Percentiles rank a stretch among this genome's conserved stretches.
Conservation (phyloP, 2,888 invertebrate species). For the Auanema sp. region DNA sequence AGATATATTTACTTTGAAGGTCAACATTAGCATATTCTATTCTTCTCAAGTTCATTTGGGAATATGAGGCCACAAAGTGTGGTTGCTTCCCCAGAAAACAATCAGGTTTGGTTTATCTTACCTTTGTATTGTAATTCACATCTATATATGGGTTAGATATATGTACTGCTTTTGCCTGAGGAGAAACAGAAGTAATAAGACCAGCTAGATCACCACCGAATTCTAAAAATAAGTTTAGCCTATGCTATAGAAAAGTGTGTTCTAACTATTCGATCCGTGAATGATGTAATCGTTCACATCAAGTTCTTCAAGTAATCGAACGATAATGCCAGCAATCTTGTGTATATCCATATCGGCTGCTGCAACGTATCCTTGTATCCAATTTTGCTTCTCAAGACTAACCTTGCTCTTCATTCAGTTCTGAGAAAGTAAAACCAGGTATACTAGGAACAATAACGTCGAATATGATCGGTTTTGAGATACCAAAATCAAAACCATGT, state of each 20-base stretch:
- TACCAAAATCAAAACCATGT: constrained; percentile 53
- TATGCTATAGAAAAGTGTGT: not conserved
- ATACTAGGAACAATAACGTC: constrained; percentile 52
- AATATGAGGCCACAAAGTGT: too few species aligned
- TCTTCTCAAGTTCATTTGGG: too few species aligned
- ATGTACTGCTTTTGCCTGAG: constrained; percentile 39
- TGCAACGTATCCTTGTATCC: too few species aligned
- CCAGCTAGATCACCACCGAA: constrained; percentile 43
- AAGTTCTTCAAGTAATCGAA: constrained; percentile 23
- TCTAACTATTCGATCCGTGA: constrained; percentile 34
- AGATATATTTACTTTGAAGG: too few species aligned
- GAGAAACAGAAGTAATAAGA: constrained; percentile 29
- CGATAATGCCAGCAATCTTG: not conserved
- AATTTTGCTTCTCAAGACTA: not conserved
- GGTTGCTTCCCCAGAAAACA: too few species aligned
- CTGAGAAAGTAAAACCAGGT: constrained; percentile 50
- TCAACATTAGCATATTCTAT: too few species aligned
- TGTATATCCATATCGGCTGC: too few species aligned
- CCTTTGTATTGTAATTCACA: constrained; percentile 21
- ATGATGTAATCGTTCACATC: constrained; percentile 36
- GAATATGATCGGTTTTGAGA: constrained; percentile 38
- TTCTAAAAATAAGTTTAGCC: constrained; percentile 16
- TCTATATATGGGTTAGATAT: constrained; percentile 39
- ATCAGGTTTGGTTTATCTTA: constrained; percentile 5
- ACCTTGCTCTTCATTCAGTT: constrained; percentile 26